A percentile compares a stretch with the other conserved stretches of the same genome.
phyloP scores from a whole-genome alignment of 1,140 invertebrate species.

The Drosophila jambulina region DNA sequence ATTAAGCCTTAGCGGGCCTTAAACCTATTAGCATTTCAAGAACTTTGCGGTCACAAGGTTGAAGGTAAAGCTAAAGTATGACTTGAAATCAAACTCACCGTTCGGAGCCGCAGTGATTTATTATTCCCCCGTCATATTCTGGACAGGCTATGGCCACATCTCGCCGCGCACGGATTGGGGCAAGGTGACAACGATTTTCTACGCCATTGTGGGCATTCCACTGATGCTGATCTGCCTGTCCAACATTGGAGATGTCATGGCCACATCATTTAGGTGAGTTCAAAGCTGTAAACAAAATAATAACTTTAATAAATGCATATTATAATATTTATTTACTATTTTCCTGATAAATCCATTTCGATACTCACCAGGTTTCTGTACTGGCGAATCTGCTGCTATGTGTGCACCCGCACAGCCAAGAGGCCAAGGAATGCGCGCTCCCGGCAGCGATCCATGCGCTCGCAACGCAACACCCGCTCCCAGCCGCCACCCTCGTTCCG shows the following conservation, averaged over 20 bases:
- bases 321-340: not conserved
- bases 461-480: slow-evolving; percentile 75
- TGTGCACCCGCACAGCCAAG: slow-evolving; percentile 92
- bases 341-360: not conserved
- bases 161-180: slow-evolving; percentile 96
- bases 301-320: not conserved
- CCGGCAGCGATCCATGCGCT: slow-evolving; percentile 59
- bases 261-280: slow-evolving; percentile 93
- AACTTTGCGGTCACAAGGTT: slow-evolving; percentile 48
- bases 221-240: slow-evolving; percentile 97
- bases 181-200: slow-evolving; percentile 97
- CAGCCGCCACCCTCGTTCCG: slow-evolving; percentile 82
- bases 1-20: slow-evolving; percentile 47
- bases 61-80: slow-evolving; percentile 32
- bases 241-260: slow-evolving; percentile 98
- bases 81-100: slow-evolving; percentile 13
- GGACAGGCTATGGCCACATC: slow-evolving; percentile 96
- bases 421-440: slow-evolving; percentile 86
- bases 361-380: slow-evolving; percentile 89
- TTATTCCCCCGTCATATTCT: slow-evolving; percentile 16
- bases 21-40: slow-evolving; percentile 54
- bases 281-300: not conserved
- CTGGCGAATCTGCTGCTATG: slow-evolving; percentile 95
- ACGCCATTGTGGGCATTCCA: slow-evolving; percentile 97
- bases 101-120: not conserved